Evolutionary conservation across 1,140 invertebrate species (phyloP).

Genomic region (Drosophila mojavensis): DNA sequence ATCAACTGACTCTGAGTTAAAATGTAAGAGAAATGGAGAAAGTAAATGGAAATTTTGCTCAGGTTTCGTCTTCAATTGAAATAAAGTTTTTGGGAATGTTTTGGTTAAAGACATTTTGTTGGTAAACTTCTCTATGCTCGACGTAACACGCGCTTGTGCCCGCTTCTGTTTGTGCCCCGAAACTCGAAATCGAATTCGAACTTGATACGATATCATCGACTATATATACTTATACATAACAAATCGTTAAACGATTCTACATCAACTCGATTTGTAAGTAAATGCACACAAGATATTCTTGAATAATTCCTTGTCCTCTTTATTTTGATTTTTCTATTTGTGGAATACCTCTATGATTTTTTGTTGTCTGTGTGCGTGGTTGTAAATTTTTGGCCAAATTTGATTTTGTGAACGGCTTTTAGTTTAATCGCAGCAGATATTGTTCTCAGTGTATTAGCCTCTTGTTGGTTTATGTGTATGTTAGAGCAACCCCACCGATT

Average conservation of each 20-base stretch:
- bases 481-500: slow-evolving; percentile 35
- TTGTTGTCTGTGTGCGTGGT: slow-evolving; percentile 42
- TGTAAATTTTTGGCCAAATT: slow-evolving; percentile 14
- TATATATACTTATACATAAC: slow-evolving; percentile 18
- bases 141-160: slow-evolving; percentile 74
- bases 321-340: background rate
- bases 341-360: background rate
- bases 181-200: slow-evolving; percentile 38
- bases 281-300: slow-evolving; percentile 51
- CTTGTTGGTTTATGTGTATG: slow-evolving; percentile 25
- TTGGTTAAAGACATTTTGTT: slow-evolving; percentile 65
- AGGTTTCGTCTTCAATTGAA: slow-evolving; percentile 77
- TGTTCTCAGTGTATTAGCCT: slow-evolving; percentile 47
- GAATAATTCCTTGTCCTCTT: slow-evolving; percentile 22
- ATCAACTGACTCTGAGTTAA: background rate
- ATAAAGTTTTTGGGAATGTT: slow-evolving; percentile 67
- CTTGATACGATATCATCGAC: slow-evolving; percentile 45
- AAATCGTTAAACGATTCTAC: slow-evolving; percentile 30
- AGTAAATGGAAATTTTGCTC: background rate
- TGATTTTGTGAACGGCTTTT: slow-evolving; percentile 40
- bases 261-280: slow-evolving; percentile 74
- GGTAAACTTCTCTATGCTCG: slow-evolving; percentile 67
- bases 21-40: too few species aligned
- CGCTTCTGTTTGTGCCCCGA: slow-evolving; percentile 73
- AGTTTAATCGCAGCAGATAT: slow-evolving; percentile 19